Evolutionary conservation across 2,797 vertebrate genomes (phyloP).

Genomic region (Oreortyx pictus): DNA sequence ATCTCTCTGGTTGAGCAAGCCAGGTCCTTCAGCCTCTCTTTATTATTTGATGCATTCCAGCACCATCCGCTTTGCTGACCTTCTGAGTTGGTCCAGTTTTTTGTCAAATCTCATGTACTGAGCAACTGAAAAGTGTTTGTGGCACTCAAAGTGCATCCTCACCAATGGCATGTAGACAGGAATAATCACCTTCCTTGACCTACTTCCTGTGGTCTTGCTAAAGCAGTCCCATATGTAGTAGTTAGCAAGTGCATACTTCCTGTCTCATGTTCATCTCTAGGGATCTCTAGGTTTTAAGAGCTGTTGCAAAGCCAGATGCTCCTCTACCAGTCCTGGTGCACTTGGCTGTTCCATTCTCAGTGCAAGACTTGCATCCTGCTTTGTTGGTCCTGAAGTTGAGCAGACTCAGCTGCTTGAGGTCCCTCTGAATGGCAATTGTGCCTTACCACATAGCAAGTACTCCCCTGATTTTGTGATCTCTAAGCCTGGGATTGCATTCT

Average conservation of each 20-base stretch:
- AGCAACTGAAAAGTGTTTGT: neutral
- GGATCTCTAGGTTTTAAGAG: neutral
- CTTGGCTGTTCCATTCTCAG: neutral
- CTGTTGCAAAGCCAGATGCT: neutral
- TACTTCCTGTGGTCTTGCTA: neutral
- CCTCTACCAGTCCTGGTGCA: accelerated
- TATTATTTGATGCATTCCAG: neutral
- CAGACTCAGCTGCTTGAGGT: neutral
- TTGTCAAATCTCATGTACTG: neutral
- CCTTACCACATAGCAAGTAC: neutral
- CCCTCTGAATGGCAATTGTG: neutral
- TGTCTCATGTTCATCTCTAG: neutral
- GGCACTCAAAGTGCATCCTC: neutral
- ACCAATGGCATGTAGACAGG: neutral
- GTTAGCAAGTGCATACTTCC: neutral
- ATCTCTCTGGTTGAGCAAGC: neutral
- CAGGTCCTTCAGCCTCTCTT: neutral
- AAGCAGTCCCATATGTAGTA: neutral
- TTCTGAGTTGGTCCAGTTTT: neutral
- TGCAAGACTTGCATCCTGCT: neutral
- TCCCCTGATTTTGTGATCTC: neutral
- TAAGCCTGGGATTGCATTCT: neutral
- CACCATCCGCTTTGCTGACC: neutral
- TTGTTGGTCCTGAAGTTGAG: neutral
- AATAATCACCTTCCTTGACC: neutral